Base-by-base conservation (phyloP, 2,888 invertebrate genomes). In the Papilio gigon region DNA sequence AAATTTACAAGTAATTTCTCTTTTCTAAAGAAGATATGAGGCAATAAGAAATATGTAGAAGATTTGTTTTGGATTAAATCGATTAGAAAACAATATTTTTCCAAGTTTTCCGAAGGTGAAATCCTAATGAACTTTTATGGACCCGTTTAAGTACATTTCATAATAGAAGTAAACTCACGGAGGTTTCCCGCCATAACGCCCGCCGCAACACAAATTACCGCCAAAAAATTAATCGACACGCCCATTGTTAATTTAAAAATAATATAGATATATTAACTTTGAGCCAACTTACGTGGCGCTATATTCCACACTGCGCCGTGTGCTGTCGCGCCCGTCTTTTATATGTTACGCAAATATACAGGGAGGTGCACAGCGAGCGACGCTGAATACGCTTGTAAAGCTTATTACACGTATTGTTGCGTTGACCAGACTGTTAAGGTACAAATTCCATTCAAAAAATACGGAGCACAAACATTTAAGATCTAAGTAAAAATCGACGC, bases 141-240 rank as follows among this genome's bases (percentile, higher is more conserved):
- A n/a, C n/a, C n/a, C n/a, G n/a, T n/a, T n/a, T n/a, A n/a, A 1
- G 17, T 33, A n/a, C 3, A 6, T 58, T 56, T 30, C 1, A 12
- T 14, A 27, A 20, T 4, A 65, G 47, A 61, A 59, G 9, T 30
- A 40, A 56, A 61, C 89, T 89, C 71, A 90, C 89, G 89, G 64
- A 89, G 71, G 4, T 72, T 75, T n/a, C 81, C 84, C 33, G 84
- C 86, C 27, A 65, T 71, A 0, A 76, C 78, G 42, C 76, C 74
- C 17, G 76, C 78, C 33, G 78, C 70, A 67, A 75, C 78, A 74
- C 77, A 77, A 56, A 79, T 75, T 20, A 75, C 73, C 40, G 78
- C 81, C 42, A 83, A 60, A n/a, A 84, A 44, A 71, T 81, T 82
- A 74, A 83, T 71, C 17, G 71, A 62, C 78, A 82, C 85, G 79